These are phyloP conservation scores for Mesocentrotus franciscanus DNA, from an alignment of 53 echinoderm and acorn worm genomes.

Conservation along the genomic window DNA sequence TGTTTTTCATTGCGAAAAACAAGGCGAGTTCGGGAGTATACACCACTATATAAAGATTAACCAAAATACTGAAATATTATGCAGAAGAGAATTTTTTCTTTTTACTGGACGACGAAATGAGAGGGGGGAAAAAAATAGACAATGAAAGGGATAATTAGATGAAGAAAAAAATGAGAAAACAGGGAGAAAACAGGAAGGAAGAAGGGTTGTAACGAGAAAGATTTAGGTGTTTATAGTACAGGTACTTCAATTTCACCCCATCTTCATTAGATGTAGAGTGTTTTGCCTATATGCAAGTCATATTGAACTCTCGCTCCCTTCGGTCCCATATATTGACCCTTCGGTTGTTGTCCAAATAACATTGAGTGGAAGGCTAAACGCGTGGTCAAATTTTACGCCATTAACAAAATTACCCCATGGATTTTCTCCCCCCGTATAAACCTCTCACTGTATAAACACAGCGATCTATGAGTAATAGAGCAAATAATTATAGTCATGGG, in stretches of 20 bases:
- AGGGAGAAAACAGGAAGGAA: not conserved
- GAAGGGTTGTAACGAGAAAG: not conserved
- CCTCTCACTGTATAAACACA: constrained; percentile 8
- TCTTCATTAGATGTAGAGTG: constrained; percentile 5
- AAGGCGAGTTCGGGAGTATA: not conserved
- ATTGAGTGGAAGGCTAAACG: not conserved
- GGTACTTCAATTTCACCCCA: not conserved
- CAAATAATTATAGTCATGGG: not conserved
- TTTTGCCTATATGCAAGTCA: not conserved
- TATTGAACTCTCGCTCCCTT: not conserved
- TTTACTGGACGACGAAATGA: not conserved
- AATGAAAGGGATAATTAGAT: not conserved
- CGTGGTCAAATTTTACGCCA: constrained; percentile 28
- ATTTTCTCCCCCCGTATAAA: not conserved
- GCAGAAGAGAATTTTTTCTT: too few species aligned
- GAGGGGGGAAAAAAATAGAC: not conserved
- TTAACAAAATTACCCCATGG: constrained; percentile 43
- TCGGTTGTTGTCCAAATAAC: not conserved
- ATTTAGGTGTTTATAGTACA: not conserved
- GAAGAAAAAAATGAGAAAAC: not conserved
- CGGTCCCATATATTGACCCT: constrained; percentile 27
- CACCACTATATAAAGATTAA: too few species aligned
- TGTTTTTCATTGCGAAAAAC: not conserved
- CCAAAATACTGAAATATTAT: too few species aligned
- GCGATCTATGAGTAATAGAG: not conserved